A percentile compares a stretch with the other conserved stretches of the same genome.
phyloP scores from a whole-genome alignment of 2,797 vertebrate species.

The Ciconia nigra region DNA sequence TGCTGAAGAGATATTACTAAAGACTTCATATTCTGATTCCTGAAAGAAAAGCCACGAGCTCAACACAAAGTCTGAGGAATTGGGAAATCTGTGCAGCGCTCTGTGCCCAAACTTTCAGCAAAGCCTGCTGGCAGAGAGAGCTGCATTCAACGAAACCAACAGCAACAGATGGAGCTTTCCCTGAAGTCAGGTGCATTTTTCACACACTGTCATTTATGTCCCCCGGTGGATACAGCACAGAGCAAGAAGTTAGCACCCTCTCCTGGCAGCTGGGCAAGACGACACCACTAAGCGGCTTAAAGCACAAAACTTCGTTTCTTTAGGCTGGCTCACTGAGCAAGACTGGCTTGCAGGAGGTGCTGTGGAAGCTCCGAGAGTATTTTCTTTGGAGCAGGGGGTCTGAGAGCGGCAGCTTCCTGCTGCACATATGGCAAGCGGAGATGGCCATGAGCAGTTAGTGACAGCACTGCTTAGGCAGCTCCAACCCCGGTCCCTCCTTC shows the following conservation, averaged over 20 bases:
- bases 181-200: neutral
- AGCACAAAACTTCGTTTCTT: accelerated
- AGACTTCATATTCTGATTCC: neutral
- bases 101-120: neutral
- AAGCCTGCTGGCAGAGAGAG: accelerated
- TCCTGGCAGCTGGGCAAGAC: conserved; percentile 5
- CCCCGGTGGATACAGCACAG: neutral
- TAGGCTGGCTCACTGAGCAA: too few species aligned
- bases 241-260: conserved; percentile 36
- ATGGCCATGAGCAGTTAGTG: accelerated
- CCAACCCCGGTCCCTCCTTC: accelerated
- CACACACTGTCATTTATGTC: accelerated
- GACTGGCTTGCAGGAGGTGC: neutral
- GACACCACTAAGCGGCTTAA: neutral
- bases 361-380: neutral
- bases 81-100: neutral
- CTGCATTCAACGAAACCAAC: accelerated
- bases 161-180: neutral
- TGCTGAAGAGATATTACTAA: neutral
- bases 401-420: neutral
- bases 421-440: accelerated
- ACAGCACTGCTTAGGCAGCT: neutral
- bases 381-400: neutral
- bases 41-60: neutral
- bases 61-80: neutral